Evolutionary conservation across 2,113 vertebrate genomes (phyloP).

Genomic region (Sterrhoptilus dennistouni): DNA sequence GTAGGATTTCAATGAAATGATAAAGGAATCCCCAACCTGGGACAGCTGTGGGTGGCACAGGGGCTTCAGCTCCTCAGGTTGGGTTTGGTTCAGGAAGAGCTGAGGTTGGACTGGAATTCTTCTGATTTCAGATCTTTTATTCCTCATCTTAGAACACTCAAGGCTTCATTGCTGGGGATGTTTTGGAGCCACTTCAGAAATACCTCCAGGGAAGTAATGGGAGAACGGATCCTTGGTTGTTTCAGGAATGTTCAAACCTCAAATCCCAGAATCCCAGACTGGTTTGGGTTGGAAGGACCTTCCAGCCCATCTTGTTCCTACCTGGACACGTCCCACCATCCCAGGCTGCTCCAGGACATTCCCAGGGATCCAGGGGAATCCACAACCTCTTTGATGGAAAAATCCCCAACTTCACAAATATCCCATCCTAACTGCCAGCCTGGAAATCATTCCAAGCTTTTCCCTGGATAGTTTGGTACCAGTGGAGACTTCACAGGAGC

Average conservation of each 20-base stretch:
- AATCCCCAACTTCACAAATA: neutral
- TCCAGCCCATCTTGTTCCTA: neutral
- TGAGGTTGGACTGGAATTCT: neutral
- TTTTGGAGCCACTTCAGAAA: neutral
- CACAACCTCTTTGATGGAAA: rapidly evolving
- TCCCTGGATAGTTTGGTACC: neutral
- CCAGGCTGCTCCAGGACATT: neutral
- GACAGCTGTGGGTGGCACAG: rapidly evolving
- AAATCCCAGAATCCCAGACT: neutral
- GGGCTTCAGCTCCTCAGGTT: neutral
- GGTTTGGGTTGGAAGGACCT: neutral
- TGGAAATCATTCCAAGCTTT: neutral
- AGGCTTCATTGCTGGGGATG: rapidly evolving
- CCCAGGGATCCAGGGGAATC: neutral
- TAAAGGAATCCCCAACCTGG: neutral
- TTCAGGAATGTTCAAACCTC: neutral
- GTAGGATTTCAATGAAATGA: neutral
- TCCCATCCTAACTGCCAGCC: neutral
- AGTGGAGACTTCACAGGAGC: neutral
- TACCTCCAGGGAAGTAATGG: neutral
- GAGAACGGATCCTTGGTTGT: neutral
- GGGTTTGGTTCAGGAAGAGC: neutral
- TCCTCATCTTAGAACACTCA: neutral
- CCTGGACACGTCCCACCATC: rapidly evolving
- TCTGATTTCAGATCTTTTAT: neutral